Evolutionary conservation across 2,113 vertebrate species (phyloP).

Genomic region (Boleophthalmus pectinirostris): DNA sequence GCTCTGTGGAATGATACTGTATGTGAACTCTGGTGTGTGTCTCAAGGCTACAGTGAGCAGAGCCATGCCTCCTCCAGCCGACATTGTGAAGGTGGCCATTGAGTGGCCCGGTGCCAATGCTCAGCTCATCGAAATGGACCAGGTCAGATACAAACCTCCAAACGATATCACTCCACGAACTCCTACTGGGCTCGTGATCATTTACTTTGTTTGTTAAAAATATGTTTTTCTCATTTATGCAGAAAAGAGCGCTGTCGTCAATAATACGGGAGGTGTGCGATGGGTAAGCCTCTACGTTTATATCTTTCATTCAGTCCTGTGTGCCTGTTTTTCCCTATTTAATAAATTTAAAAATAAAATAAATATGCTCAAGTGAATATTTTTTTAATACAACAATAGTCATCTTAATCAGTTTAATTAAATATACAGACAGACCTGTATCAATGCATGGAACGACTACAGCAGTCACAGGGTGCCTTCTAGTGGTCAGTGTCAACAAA

Average conservation of each 20-base stretch:
- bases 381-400: no score
- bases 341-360: no score
- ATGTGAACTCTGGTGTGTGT: neutral
- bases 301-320: no score
- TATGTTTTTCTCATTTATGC: slow-evolving; percentile 46
- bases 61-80: slow-evolving; percentile 91
- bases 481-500: no score
- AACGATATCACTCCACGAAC: neutral
- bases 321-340: no score
- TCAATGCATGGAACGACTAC: no score
- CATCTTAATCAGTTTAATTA: no score
- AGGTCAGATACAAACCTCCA: slow-evolving; percentile 77
- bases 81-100: slow-evolving; percentile 98
- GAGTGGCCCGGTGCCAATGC: slow-evolving; percentile 98
- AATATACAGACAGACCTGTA: no score
- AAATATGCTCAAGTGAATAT: no score
- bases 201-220: no score
- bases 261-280: slow-evolving; percentile 97
- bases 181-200: no score
- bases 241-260: slow-evolving; percentile 95
- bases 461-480: no score
- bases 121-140: slow-evolving; percentile 96
- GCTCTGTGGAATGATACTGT: neutral
- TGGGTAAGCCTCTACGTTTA: slow-evolving; percentile 89
- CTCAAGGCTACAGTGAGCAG: slow-evolving; percentile 33